Conservation (phyloP, 2,888 invertebrate species). For the Clanis bilineata region DNA sequence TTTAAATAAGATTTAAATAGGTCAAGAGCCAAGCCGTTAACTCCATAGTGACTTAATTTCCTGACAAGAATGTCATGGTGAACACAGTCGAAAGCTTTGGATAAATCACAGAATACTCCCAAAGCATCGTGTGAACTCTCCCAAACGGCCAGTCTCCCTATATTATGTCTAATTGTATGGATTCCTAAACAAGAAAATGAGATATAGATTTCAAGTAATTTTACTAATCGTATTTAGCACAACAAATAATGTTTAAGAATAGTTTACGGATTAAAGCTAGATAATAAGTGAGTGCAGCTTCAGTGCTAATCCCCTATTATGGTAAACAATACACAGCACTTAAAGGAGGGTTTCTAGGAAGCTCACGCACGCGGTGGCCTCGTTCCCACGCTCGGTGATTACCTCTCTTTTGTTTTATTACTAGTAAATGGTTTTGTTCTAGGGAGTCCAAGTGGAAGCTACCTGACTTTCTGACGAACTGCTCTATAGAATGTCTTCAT, state of each 20-base stretch:
- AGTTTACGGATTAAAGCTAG: neutral
- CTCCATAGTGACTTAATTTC: too few relatives aligned
- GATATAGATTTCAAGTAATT: too few relatives aligned
- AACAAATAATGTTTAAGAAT: neutral
- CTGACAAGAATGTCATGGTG: too few relatives aligned
- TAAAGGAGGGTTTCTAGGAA: neutral
- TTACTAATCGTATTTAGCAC: neutral
- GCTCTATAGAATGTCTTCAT: neutral
- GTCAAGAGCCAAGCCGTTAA: too few relatives aligned
- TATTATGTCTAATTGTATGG: too few relatives aligned
- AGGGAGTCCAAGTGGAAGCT: neutral
- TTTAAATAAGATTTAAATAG: too few relatives aligned
- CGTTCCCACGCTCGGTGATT: constrained; percentile 9
- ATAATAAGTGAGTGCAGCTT: neutral
- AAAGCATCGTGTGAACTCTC: too few relatives aligned
- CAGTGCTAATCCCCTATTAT: neutral
- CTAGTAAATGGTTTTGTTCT: neutral
- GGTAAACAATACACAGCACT: neutral
- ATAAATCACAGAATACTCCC: too few relatives aligned
- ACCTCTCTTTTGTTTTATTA: constrained; percentile 1
- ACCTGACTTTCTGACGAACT: neutral
- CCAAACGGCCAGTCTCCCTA: too few relatives aligned
- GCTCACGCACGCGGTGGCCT: neutral
- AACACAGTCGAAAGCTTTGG: too few relatives aligned
- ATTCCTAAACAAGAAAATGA: too few relatives aligned